phyloP scores from a whole-genome alignment of 2,888 invertebrate genomes.

The Mellilla xanthometata region DNA sequence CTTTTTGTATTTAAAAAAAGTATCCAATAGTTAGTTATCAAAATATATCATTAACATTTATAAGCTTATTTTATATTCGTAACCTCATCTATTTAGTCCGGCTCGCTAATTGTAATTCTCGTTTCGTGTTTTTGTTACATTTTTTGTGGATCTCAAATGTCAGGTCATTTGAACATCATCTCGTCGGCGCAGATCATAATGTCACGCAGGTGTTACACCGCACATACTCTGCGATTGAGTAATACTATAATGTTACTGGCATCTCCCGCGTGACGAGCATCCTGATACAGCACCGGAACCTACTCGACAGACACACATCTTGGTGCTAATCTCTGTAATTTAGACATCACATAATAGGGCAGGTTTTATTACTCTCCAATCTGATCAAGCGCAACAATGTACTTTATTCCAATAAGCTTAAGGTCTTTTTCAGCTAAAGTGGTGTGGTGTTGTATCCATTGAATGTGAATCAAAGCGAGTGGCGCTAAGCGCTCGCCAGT shows the following conservation, averaged over 20 bases:
- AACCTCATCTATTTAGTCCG: not conserved
- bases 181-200: not conserved
- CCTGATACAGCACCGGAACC: no score
- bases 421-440: not conserved
- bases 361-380: no score
- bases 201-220: not conserved
- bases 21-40: no score
- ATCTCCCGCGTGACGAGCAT: no score
- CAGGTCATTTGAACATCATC: not conserved
- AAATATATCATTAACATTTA: no score
- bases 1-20: no score
- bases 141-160: constrained; percentile 2
- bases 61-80: constrained; percentile 3
- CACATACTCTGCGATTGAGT: no score
- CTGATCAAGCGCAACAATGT: not conserved
- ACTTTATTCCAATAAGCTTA: not conserved
- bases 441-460: constrained; percentile 1
- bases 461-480: constrained; percentile 4
- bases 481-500: constrained; percentile 19
- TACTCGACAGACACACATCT: no score
- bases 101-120: not conserved
- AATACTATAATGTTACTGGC: no score
- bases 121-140: not conserved
- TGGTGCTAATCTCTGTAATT: no score
- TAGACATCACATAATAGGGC: no score